A percentile compares a stretch with the other conserved stretches of the same genome.
Conservation (phyloP, 2,888 invertebrate species). For the Eupithecia subfuscata region DNA sequence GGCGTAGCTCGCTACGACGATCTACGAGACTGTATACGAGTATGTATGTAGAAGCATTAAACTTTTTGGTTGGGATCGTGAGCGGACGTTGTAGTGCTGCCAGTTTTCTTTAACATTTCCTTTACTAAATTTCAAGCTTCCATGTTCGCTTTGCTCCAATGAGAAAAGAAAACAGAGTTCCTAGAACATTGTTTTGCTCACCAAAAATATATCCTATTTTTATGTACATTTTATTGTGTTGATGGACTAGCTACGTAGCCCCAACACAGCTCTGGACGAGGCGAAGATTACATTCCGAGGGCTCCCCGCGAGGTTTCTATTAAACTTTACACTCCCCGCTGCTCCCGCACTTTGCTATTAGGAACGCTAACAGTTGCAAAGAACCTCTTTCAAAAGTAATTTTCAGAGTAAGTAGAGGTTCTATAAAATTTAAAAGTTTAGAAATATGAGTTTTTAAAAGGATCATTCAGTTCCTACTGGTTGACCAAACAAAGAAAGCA, state of each 20-base stretch:
- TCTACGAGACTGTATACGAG: not conserved
- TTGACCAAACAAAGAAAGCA: not conserved
- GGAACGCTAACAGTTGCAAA: slow-evolving; percentile 23
- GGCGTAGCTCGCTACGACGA: not conserved
- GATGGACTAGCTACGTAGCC: not conserved
- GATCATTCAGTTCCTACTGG: not conserved
- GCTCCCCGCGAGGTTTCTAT: slow-evolving; percentile 43
- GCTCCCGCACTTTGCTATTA: slow-evolving; percentile 47
- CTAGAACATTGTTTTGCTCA: too few species aligned
- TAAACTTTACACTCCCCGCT: slow-evolving; percentile 42
- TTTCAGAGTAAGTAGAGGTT: not conserved
- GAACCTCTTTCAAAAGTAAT: slow-evolving; percentile 21
- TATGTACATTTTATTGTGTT: not conserved
- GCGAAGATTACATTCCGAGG: slow-evolving; percentile 44
- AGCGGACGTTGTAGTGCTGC: not conserved
- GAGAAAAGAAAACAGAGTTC: too few species aligned
- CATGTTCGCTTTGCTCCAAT: not conserved
- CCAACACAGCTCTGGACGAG: slow-evolving; percentile 28
- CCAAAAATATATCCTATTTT: not conserved
- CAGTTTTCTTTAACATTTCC: not conserved
- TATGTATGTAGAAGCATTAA: too few species aligned
- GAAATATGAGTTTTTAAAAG: not conserved
- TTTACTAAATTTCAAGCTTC: not conserved
- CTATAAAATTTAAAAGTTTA: not conserved
- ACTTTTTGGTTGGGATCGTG: too few species aligned